phyloP scores from a whole-genome alignment of 1,140 invertebrate species.

The Cherax quadricarinatus region DNA sequence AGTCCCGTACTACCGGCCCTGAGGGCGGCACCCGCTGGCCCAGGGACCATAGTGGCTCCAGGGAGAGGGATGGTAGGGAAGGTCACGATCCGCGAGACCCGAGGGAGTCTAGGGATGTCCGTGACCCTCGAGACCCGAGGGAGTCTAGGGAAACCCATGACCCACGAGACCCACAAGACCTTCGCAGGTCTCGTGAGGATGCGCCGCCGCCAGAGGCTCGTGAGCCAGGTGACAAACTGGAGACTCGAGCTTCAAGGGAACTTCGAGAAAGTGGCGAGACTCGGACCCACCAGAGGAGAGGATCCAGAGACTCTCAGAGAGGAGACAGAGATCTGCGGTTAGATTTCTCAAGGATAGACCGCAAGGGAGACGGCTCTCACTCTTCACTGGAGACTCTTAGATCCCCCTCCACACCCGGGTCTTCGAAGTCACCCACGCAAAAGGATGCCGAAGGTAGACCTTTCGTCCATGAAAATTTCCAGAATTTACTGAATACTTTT shows the following conservation, averaged over 20 bases:
- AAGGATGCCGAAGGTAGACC: constrained; percentile 52
- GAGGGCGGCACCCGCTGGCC: constrained; percentile 34
- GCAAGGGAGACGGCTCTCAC: constrained; percentile 22
- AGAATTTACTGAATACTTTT: constrained; percentile 70
- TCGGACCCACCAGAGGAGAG: constrained; percentile 53
- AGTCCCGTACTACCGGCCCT: constrained; percentile 76
- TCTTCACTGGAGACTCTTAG: constrained; percentile 14
- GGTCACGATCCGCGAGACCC: constrained; percentile 29
- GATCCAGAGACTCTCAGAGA: constrained; percentile 52
- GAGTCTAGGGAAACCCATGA: constrained; percentile 12
- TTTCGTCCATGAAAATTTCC: constrained; percentile 66
- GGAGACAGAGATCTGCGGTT: constrained; percentile 60
- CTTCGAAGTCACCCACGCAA: constrained; percentile 52
- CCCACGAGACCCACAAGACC: not conserved
- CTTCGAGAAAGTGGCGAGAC: constrained; percentile 50
- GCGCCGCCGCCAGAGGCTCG: not conserved
- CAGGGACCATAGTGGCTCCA: constrained; percentile 46
- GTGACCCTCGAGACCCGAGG: constrained; percentile 16
- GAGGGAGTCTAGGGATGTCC: not conserved
- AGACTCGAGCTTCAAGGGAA: constrained; percentile 27
- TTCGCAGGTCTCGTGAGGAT: constrained; percentile 19
- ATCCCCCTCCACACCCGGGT: constrained; percentile 48
- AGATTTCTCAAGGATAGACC: constrained; percentile 35
- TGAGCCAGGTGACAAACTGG: constrained; percentile 7
- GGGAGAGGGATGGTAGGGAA: constrained; percentile 63